These are phyloP conservation scores for Scaptomyza tumidula DNA, from an alignment of 2,888 invertebrate species.

Conservation along the genomic window DNA sequence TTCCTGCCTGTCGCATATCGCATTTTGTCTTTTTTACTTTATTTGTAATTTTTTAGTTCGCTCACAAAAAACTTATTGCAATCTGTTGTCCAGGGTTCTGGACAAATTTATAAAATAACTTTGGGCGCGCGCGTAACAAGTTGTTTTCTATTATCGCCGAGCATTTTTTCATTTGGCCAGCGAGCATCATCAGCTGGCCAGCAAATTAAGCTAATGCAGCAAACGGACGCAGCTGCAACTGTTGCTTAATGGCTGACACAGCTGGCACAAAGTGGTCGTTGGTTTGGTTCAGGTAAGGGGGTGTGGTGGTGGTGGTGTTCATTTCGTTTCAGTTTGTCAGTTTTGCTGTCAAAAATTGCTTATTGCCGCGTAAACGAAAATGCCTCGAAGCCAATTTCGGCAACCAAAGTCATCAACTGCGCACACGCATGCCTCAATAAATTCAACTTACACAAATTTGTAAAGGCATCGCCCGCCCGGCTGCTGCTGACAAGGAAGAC, in stretches of 20 bases:
- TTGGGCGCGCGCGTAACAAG: constrained; percentile 67
- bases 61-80: constrained; percentile 65
- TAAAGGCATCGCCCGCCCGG: constrained; percentile 58
- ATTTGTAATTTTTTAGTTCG: neutral
- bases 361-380: constrained; percentile 47
- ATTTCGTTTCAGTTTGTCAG: constrained; percentile 16
- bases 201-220: constrained; percentile 72
- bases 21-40: constrained; percentile 1
- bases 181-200: constrained; percentile 63
- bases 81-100: constrained; percentile 51
- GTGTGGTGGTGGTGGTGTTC: neutral
- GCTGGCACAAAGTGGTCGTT: neutral
- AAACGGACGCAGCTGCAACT: constrained; percentile 63
- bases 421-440: constrained; percentile 79
- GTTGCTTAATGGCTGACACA: constrained; percentile 47
- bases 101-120: constrained; percentile 66
- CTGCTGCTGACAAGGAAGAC: constrained; percentile 5
- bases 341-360: constrained; percentile 52
- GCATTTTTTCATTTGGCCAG: constrained; percentile 55
- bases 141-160: constrained; percentile 59
- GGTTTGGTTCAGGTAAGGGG: neutral
- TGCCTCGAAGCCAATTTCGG: constrained; percentile 76
- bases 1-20: constrained; percentile 31
- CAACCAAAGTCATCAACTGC: constrained; percentile 75
- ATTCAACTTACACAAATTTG: constrained; percentile 81